Conservation (phyloP, 2,888 invertebrate genomes). For the Minunthozetes semirufus region DNA sequence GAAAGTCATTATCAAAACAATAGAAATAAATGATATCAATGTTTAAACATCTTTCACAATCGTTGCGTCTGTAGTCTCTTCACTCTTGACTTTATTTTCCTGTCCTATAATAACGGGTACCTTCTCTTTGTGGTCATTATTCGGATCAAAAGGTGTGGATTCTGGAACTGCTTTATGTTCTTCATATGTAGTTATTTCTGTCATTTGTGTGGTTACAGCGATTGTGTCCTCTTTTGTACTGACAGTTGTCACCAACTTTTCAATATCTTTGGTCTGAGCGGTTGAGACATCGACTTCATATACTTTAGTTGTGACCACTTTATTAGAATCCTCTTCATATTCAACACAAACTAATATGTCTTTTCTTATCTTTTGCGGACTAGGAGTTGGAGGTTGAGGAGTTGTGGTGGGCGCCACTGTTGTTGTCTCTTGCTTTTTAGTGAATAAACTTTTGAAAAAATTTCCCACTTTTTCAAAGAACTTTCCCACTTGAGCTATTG, state of each 20-base stretch:
- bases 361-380: neutral
- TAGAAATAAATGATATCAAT: neutral
- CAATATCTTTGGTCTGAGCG: neutral
- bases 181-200: neutral
- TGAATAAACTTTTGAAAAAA: neutral
- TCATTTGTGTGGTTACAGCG: neutral
- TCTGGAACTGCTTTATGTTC: neutral
- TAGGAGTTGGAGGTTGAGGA: conserved; percentile 3
- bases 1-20: neutral
- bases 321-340: neutral
- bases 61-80: neutral
- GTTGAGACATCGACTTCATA: neutral
- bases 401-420: neutral
- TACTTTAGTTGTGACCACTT: neutral
- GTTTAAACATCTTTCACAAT: conserved; percentile 9
- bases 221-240: neutral
- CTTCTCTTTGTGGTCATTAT: neutral
- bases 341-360: neutral
- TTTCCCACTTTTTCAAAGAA: conserved; percentile 15
- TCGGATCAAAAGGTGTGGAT: neutral
- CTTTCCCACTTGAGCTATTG: neutral
- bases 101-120: neutral
- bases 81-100: neutral
- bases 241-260: neutral
- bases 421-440: neutral